A percentile compares a stretch with the other conserved stretches of the same genome.
Conservation (phyloP, 2,113 vertebrate species). For the Ascaphus truei region DNA sequence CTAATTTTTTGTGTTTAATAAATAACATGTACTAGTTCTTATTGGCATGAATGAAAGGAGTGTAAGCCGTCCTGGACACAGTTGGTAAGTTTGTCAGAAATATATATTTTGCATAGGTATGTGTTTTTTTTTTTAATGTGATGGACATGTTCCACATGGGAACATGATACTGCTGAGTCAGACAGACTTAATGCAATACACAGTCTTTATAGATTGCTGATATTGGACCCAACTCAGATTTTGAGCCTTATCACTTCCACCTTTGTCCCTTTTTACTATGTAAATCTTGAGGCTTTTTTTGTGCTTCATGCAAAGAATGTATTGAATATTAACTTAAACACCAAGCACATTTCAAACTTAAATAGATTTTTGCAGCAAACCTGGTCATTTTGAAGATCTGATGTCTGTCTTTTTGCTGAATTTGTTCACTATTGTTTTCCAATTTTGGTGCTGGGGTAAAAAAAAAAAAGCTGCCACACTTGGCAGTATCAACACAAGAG, state of each 20-base stretch:
- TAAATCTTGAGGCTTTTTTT: too few species aligned
- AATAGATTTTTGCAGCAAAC: too few species aligned
- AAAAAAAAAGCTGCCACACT: too few species aligned
- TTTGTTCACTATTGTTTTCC: too few species aligned
- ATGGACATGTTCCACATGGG: slow-evolving; percentile 45
- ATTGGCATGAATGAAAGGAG: slow-evolving; percentile 61
- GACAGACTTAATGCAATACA: slow-evolving; percentile 63
- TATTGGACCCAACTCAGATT: slow-evolving; percentile 42
- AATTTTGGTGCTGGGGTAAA: too few species aligned
- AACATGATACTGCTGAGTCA: slow-evolving; percentile 32
- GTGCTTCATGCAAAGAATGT: slow-evolving; percentile 60
- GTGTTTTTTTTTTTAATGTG: slow-evolving; percentile 58
- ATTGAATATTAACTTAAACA: too few species aligned
- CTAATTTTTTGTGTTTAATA: slow-evolving; percentile 42
- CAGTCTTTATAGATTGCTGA: slow-evolving; percentile 45
- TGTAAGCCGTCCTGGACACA: slow-evolving; percentile 58
- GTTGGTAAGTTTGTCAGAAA: slow-evolving; percentile 57
- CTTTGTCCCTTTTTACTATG: too few species aligned
- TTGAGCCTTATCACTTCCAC: too few species aligned
- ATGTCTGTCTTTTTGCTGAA: too few species aligned
- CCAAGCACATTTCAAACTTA: too few species aligned
- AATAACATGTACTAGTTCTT: slow-evolving; percentile 44
- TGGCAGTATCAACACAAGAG: too few species aligned
- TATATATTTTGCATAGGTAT: slow-evolving; percentile 45
- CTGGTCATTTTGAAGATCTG: too few species aligned